These are phyloP conservation scores for Caloenas nicobarica DNA, from an alignment of 2,113 vertebrate species.

Conservation along the genomic window DNA sequence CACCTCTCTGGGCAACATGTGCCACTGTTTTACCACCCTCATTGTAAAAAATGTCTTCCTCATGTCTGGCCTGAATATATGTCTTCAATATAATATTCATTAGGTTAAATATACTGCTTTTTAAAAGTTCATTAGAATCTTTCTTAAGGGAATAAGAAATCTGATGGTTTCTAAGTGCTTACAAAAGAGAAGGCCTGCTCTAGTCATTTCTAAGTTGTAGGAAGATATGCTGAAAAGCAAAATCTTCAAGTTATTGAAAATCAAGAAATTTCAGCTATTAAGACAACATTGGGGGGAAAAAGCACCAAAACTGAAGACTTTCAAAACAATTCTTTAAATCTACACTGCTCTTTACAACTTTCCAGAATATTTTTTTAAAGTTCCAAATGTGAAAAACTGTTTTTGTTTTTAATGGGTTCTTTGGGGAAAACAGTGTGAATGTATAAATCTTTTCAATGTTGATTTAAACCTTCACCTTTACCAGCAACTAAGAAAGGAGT, in stretches of 20 bases:
- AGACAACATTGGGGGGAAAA: background rate
- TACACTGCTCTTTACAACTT: background rate
- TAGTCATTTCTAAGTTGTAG: background rate
- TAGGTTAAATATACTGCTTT: background rate
- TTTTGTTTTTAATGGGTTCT: background rate
- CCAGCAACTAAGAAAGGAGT: background rate
- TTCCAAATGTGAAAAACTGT: background rate
- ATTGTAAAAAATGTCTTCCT: too few species aligned
- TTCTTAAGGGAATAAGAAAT: background rate
- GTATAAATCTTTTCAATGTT: background rate
- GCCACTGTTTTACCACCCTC: too few species aligned
- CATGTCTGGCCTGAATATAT: background rate
- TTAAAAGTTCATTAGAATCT: background rate
- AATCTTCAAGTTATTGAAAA: background rate
- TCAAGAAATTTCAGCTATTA: background rate
- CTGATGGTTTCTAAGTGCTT: background rate
- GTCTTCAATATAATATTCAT: background rate
- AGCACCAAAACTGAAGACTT: background rate
- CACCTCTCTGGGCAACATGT: too few species aligned
- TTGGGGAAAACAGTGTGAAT: background rate
- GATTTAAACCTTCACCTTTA: background rate
- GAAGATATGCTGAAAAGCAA: background rate
- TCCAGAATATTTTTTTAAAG: background rate
- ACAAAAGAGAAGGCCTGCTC: background rate
- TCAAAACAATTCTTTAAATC: background rate